Base-by-base conservation (phyloP, 2,113 vertebrate species). In the Pitta sordida region DNA sequence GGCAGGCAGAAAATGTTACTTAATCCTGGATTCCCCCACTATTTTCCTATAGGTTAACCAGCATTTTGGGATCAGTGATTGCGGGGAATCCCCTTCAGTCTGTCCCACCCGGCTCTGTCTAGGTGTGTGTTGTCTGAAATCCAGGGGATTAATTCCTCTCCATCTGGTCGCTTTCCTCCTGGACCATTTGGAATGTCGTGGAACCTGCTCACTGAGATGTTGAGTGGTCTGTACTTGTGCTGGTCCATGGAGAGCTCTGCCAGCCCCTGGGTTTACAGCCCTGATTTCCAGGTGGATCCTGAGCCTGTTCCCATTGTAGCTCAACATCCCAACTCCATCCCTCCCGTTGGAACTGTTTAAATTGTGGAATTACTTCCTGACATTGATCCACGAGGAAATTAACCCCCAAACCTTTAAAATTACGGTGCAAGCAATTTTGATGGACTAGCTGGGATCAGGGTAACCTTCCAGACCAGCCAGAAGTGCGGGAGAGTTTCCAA, bases 351-450 rank as follows among this genome's bases (percentile, higher is more conserved):
- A 96, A 91, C 86, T 76, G 59, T 96, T 96, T 84, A n/a, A 91
- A 75, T 85, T 95, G 86, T 87, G 93, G 82, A 96, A 96, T 97
- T 97, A 83, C 91, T 84, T 94, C 88, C 95, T 96, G 97, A 97
- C 96, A 90, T 64, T 97, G 97, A 98, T 96, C 87, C 94, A 97
- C 83, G 94, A 92, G 87, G 96, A 94, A 96, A 96, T 96, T 76
- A 80, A 93, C 89, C 78, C 90, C 52, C 88, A 97, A 94, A 82
- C 39, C 41, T 46, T 56, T 89, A 91, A 95, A 96, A 95, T 90
- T 46, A 93, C 10, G 11, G 88, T 51, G 81, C 71, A 95, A 92
- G 93, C 95, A 94, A 93, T 87, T n/a, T n/a, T 81, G 84, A 65
- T 60, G 77, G 91, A 27, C 19, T 84, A 44, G 65, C 65, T 1